phyloP scores from a whole-genome alignment of 2,113 vertebrate species.

The chimpanzee (Pan troglodytes) region NHGRI_mPanTro3-v2.1_pri NC_072417.2:91050501-91051000 shows the following conservation, averaged over 20 bases:
- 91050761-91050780: not conserved
- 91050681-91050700: not conserved
- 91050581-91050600: not conserved
- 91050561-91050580: not conserved
- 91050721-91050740: not conserved
- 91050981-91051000: not conserved
- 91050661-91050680: not conserved
- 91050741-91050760: not conserved
- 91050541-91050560: not conserved
- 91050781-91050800: too few relatives aligned
- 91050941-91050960: not conserved
- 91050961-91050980: not conserved
- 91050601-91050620: not conserved
- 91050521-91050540: not conserved
- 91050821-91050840: not conserved
- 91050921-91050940: not conserved
- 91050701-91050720: accelerated
- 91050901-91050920: not conserved
- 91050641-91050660: not conserved
- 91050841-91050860: not conserved
- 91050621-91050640: not conserved
- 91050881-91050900: not conserved
- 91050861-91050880: not conserved
- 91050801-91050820: accelerated
- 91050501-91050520: not conserved